Percentiles rank a stretch among this genome's conserved stretches.
Conservation (phyloP, 2,888 invertebrate genomes). For the Acleris cristana region DNA sequence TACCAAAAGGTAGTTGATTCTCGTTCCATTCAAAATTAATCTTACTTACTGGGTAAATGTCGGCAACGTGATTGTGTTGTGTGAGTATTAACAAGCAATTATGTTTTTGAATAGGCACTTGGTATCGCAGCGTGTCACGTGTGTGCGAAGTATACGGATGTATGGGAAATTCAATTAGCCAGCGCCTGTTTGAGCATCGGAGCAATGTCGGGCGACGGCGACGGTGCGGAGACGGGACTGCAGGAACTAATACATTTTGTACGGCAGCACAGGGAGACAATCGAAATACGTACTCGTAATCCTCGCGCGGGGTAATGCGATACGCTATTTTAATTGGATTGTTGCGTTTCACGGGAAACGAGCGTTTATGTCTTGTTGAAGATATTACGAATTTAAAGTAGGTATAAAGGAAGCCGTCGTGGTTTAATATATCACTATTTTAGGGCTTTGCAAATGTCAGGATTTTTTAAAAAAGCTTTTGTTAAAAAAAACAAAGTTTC, state of each 20-base stretch:
- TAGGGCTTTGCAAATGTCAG: too few species aligned
- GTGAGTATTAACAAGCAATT: conserved; percentile 17
- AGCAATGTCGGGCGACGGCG: conserved; percentile 22
- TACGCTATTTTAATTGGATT: conserved; percentile 9
- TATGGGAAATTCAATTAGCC: conserved; percentile 41
- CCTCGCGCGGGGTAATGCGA: not conserved
- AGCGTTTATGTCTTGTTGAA: too few species aligned
- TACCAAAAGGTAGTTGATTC: too few species aligned
- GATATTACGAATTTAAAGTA: too few species aligned
- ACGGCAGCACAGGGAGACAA: conserved; percentile 2
- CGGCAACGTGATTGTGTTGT: conserved; percentile 2
- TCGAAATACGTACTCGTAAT: conserved; percentile 2
- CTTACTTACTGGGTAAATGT: not conserved
- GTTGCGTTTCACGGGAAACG: not conserved
- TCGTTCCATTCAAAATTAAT: not conserved
- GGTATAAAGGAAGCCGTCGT: too few species aligned
- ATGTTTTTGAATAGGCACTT: conserved; percentile 26
- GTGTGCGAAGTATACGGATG: conserved; percentile 6
- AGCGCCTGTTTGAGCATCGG: conserved; percentile 38
- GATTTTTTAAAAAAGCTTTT: too few species aligned
- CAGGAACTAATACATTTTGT: conserved; percentile 34
- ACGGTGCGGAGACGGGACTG: conserved; percentile 12
- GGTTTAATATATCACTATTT: too few species aligned
- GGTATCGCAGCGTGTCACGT: conserved; percentile 19
- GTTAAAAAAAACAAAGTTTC: too few species aligned